These are phyloP conservation scores for Hucho hucho DNA, from an alignment of 2,113 vertebrate genomes.

Conservation along the genomic window DNA sequence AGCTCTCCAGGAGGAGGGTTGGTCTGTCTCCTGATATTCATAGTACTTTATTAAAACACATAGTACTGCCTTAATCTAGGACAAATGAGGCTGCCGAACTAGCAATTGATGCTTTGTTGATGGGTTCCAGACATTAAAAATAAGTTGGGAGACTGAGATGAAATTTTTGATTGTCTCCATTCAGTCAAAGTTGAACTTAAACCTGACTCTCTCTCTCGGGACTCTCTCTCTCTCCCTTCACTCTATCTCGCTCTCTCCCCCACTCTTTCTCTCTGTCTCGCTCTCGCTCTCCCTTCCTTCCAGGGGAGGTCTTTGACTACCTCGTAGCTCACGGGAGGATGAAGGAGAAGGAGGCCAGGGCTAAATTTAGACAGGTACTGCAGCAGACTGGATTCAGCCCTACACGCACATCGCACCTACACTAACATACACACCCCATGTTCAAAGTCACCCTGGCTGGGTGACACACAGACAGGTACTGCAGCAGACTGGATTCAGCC, in stretches of 20 bases:
- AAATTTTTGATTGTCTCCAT: no score
- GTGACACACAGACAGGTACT: conserved; percentile 58
- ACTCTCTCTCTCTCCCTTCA: conserved; percentile 41
- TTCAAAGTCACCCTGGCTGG: background rate
- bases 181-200: no score
- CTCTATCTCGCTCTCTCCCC: no score
- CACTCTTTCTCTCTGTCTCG: no score
- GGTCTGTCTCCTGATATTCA: no score
- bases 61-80: no score
- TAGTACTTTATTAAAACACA: no score
- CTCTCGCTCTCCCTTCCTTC: background rate
- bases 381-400: conserved; percentile 18
- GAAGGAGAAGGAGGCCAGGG: conserved; percentile 92
- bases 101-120: no score
- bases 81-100: no score
- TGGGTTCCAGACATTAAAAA: no score
- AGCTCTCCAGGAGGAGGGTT: no score
- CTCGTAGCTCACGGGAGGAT: conserved; percentile 91
- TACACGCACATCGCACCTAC: background rate
- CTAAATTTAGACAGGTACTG: conserved; percentile 89
- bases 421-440: background rate
- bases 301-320: conserved; percentile 90
- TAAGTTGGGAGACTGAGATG: no score
- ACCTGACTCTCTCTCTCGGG: background rate
- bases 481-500: conserved; percentile 18